A percentile compares a stretch with the other conserved stretches of the same genome.
These are phyloP conservation scores for Haliaeetus leucogaster DNA, from an alignment of 2,113 vertebrate genomes.

Conservation along the genomic window DNA sequence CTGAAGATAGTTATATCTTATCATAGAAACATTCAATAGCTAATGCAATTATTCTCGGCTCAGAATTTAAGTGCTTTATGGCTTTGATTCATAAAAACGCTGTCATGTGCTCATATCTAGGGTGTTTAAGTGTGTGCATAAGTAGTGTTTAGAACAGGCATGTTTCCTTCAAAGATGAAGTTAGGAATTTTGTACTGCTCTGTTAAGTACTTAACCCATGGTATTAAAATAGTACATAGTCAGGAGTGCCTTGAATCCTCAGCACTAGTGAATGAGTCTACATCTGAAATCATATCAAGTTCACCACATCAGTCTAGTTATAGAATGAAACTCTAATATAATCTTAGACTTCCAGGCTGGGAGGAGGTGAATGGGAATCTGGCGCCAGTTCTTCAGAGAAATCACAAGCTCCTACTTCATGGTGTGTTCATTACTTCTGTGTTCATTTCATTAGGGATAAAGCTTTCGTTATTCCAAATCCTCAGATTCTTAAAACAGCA, in stretches of 20 bases:
- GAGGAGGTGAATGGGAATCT: neutral
- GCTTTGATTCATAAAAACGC: neutral
- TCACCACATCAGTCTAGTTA: neutral
- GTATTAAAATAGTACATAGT: neutral
- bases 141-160: neutral
- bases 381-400: neutral
- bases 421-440: neutral
- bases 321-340: neutral
- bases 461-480: neutral
- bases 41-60: neutral
- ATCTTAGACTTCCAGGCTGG: neutral
- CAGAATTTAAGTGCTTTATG: neutral
- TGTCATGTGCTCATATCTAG: neutral
- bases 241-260: neutral
- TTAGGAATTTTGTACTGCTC: neutral
- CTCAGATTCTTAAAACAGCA: neutral
- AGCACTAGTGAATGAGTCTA: neutral
- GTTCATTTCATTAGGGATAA: neutral
- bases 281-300: neutral
- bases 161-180: neutral
- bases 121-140: neutral
- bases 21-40: neutral
- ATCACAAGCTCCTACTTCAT: neutral
- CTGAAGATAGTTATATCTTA: neutral
- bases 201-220: neutral